Percentiles rank a stretch among this genome's conserved stretches.
phyloP scores from a whole-genome alignment of 2,113 vertebrate species.

The Otus sunia region DNA sequence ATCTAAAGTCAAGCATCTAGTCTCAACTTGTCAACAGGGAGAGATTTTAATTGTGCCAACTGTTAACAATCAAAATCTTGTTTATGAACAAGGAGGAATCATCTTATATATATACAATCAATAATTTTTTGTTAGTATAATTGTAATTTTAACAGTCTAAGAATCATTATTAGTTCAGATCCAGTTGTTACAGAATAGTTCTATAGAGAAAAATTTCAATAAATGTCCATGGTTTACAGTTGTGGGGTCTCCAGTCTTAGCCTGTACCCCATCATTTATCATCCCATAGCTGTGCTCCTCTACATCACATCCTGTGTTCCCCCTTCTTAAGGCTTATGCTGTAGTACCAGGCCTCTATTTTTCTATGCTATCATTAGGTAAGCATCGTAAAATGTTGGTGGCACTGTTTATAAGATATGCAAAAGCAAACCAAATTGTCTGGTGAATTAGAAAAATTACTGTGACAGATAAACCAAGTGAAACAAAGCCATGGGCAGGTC shows the following conservation, averaged over 20 bases:
- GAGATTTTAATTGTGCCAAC: not conserved
- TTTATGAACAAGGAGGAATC: not conserved
- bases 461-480: not conserved
- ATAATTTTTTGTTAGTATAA: not conserved
- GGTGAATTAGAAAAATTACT: not conserved
- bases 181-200: not conserved
- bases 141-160: not conserved
- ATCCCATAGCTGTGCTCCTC: not conserved
- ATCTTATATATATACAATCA: not conserved
- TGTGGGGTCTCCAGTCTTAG: not conserved
- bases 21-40: not conserved
- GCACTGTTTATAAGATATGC: not conserved
- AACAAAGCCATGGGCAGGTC: not conserved
- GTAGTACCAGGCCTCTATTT: not conserved
- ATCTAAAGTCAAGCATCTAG: not conserved
- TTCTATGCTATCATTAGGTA: not conserved
- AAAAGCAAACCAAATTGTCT: not conserved
- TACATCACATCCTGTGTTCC: rapidly evolving
- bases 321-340: not conserved
- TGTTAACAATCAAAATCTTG: not conserved
- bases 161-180: not conserved
- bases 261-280: not conserved
- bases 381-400: not conserved
- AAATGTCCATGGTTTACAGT: not conserved
- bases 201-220: not conserved